phyloP scores from a whole-genome alignment of 2,888 invertebrate species.

The Helobdella robusta region DNA sequence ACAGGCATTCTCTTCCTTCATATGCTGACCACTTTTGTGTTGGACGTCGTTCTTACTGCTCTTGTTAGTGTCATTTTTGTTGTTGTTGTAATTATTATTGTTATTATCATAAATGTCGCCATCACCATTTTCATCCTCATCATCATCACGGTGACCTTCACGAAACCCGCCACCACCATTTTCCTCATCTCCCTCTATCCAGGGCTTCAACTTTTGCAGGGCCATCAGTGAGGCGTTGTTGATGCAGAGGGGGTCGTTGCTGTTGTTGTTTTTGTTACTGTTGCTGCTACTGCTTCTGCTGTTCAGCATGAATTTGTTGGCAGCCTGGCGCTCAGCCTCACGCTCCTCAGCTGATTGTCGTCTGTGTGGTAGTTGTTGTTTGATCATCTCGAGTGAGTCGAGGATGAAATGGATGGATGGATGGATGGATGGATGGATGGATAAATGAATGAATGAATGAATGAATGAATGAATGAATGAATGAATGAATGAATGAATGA shows the following conservation, averaged over 20 bases:
- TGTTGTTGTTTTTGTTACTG: slow-evolving; percentile 54
- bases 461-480: neutral
- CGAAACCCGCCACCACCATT: no score
- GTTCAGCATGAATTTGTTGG: slow-evolving; percentile 87
- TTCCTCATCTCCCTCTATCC: no score
- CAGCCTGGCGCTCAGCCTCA: slow-evolving; percentile 92
- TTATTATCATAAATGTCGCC: no score
- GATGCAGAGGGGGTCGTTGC: slow-evolving; percentile 46
- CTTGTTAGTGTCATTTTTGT: no score
- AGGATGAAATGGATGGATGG: neutral
- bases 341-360: slow-evolving; percentile 94
- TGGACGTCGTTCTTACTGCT: no score
- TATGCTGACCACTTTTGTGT: no score
- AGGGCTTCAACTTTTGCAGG: slow-evolving; percentile 76
- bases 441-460: neutral
- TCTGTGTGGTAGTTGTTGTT: slow-evolving; percentile 53
- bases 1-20: no score
- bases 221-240: slow-evolving; percentile 60
- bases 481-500: neutral
- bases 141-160: no score
- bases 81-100: no score
- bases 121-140: no score
- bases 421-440: neutral
- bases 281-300: slow-evolving; percentile 92
- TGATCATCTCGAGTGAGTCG: neutral